These are phyloP conservation scores for Suillia variegata DNA, from an alignment of 2,888 invertebrate genomes.

Conservation along the genomic window DNA sequence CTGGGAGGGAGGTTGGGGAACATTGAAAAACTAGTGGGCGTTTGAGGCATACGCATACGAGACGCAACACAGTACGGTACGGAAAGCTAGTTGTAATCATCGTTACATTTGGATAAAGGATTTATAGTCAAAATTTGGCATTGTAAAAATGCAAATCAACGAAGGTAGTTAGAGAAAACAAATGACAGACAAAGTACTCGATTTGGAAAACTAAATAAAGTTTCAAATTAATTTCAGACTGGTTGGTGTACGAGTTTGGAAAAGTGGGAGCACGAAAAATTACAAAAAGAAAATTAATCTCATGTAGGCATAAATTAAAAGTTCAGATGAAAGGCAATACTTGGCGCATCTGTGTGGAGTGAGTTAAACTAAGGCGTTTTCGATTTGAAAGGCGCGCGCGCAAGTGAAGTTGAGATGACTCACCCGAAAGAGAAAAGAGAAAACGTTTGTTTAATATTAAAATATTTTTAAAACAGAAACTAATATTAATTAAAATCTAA, in stretches of 20 bases:
- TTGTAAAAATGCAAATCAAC: constrained; percentile 8
- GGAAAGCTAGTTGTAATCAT: too few relatives aligned
- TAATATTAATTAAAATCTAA: too few relatives aligned
- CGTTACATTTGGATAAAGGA: too few relatives aligned
- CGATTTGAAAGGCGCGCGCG: not conserved
- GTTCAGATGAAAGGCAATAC: constrained; percentile 10
- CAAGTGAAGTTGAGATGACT: not conserved
- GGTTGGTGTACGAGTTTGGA: not conserved
- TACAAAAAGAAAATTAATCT: constrained; percentile 10
- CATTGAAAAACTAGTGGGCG: not conserved
- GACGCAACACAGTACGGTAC: too few relatives aligned
- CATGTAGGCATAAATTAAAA: constrained; percentile 19
- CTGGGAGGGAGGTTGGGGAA: too few relatives aligned
- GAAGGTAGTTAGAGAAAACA: not conserved
- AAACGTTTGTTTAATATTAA: too few relatives aligned
- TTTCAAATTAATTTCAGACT: not conserved
- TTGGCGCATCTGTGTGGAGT: not conserved
- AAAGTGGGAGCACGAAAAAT: constrained; percentile 16
- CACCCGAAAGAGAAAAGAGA: not conserved
- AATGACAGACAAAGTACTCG: not conserved
- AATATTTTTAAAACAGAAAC: too few relatives aligned
- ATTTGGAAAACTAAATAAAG: not conserved
- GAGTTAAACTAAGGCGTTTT: not conserved
- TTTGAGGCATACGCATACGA: not conserved
- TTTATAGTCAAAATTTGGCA: not conserved